These are phyloP conservation scores for Drosophila malerkotliana DNA, from an alignment of 1,140 invertebrate species.

Conservation along the genomic window DNA sequence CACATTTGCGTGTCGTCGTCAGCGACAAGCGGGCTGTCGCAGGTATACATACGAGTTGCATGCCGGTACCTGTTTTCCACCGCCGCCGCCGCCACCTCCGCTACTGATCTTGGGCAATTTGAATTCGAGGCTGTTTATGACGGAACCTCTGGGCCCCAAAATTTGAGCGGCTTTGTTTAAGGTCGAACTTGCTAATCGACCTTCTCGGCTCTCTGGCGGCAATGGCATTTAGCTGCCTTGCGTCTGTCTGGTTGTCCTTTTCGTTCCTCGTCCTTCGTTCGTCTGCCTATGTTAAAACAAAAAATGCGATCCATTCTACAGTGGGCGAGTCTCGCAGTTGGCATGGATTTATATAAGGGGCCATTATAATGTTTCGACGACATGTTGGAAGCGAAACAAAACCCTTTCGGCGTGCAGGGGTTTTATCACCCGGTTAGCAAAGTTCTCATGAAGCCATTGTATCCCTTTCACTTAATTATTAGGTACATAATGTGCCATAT, in stretches of 20 bases:
- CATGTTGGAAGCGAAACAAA: constrained; percentile 57
- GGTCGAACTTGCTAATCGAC: constrained; percentile 40
- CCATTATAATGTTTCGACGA: constrained; percentile 63
- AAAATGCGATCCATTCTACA: not conserved
- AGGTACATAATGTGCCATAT: constrained; percentile 78
- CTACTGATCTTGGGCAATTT: not conserved
- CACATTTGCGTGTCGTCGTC: not conserved
- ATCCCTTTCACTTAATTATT: constrained; percentile 82
- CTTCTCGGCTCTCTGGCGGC: constrained; percentile 32
- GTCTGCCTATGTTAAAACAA: constrained; percentile 39
- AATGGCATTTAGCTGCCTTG: constrained; percentile 37
- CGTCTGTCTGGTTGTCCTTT: constrained; percentile 6
- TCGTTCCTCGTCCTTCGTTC: constrained; percentile 32
- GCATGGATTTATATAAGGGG: constrained; percentile 53
- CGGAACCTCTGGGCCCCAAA: constrained; percentile 11
- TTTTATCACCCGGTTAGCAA: constrained; percentile 67
- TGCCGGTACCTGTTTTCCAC: not conserved
- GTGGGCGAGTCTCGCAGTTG: not conserved
- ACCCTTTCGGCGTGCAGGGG: constrained; percentile 39
- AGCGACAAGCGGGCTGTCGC: not conserved
- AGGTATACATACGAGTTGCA: not conserved
- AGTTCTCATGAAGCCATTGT: constrained; percentile 80
- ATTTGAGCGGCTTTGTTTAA: constrained; percentile 19
- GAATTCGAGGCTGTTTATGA: constrained; percentile 26
- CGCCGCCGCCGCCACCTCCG: not conserved